Percentiles rank a stretch among this genome's conserved stretches.
Evolutionary conservation across 2,113 vertebrate genomes (phyloP).

Genomic region (Hypanus sabinus): DNA sequence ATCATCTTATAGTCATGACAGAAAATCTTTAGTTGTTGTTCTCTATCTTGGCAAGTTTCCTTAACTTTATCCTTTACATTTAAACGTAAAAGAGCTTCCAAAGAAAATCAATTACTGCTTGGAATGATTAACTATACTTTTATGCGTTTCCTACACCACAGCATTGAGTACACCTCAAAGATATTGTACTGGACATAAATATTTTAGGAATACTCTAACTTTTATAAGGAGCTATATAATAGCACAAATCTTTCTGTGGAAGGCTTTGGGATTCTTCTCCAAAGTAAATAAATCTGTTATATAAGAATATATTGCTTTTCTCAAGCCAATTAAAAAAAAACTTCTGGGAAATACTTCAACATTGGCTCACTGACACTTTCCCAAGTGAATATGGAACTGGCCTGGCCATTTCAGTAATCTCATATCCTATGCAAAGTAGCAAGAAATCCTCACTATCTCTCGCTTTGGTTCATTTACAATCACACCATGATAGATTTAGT

Average conservation of each 20-base stretch:
- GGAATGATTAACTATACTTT: not conserved
- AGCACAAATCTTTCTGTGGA: not conserved
- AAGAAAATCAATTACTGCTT: not conserved
- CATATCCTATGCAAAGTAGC: too few species aligned
- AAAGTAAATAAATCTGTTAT: not conserved
- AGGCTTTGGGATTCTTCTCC: not conserved
- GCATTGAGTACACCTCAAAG: not conserved
- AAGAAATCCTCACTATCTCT: not conserved
- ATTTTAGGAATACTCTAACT: not conserved
- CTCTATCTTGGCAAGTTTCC: not conserved
- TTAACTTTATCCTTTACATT: not conserved
- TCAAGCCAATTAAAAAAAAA: not conserved
- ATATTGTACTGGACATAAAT: not conserved
- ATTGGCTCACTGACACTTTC: too few species aligned
- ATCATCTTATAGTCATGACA: not conserved
- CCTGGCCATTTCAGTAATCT: too few species aligned
- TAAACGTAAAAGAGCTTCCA: not conserved
- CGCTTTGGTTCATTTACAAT: not conserved
- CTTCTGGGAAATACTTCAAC: not conserved
- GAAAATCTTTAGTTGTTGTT: not conserved
- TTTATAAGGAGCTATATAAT: not conserved
- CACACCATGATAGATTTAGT: not conserved
- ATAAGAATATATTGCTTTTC: not conserved
- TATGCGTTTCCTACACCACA: not conserved
- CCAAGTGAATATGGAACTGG: too few species aligned